Base-by-base conservation (phyloP, 1,140 invertebrate genomes). In the Drosophila biarmipes region DNA sequence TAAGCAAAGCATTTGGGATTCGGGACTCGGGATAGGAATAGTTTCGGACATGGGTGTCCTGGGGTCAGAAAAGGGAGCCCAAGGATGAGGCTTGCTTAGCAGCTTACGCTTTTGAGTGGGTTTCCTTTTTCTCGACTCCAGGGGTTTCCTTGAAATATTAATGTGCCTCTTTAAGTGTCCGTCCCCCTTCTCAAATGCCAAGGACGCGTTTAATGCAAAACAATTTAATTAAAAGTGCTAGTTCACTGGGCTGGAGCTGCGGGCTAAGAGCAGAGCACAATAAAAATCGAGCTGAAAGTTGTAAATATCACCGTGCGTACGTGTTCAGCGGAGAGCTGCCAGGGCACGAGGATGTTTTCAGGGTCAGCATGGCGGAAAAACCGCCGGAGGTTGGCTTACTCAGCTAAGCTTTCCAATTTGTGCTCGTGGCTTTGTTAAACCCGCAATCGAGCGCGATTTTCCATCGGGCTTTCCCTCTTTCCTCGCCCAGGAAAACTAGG, bases 31-130 rank as follows among this genome's bases (percentile, higher is more conserved):
- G 55, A 42, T 66, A 38, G 58, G 63, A 71, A 71, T 80, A 80
- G 78, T 80, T 80, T 80, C 37, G 21, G 78, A 69, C 77, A 54
- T 11, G 40, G 40, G 40, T 19, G 24, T 37, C 35, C 2, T 40
- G 49, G 77, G 76, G 56, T 78, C 52, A 14, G 15, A 3, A 24
- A 27, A 46, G 15, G 15, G 4, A 21, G 5, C 35, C 38, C 29
- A 0, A 14, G 71, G 52, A 53, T 66, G 58, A 53, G 71, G 48
- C 71, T 64, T 67, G 35, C 54, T 75, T 75, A 76, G 58, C 73
- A 76, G 61, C 73, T 76, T 75, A 75, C 12, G 61, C 24, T 58
- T 62, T 75, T 75, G 61, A 75, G 73, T 67, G 66, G 29, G 29
- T 10, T 75, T 19, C n/a, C 38, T 40, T 15, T 6, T 38, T 19